Percentiles rank a stretch among this genome's conserved stretches.
Evolutionary conservation across 2,113 vertebrate genomes (phyloP).

Genomic region (Noturus placidus): DNA sequence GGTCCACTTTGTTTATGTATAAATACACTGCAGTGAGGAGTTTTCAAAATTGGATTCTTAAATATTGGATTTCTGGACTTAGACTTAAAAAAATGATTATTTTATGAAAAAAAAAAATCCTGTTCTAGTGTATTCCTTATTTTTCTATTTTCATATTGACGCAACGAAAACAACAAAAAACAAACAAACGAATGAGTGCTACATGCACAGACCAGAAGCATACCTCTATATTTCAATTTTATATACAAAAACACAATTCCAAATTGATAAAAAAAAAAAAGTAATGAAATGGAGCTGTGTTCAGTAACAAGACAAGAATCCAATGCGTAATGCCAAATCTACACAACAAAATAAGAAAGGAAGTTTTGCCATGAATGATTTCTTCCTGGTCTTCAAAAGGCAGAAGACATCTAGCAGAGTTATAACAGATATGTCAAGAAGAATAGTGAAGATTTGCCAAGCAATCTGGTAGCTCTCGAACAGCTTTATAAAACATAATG

Average conservation of each 20-base stretch:
- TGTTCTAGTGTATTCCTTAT: background rate
- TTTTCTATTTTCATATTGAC: background rate
- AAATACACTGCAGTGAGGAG: background rate
- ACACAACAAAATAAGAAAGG: background rate
- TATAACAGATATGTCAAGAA: conserved; percentile 13
- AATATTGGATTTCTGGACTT: too few species aligned
- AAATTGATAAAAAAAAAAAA: background rate
- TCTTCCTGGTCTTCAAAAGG: background rate
- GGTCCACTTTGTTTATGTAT: background rate
- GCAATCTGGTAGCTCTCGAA: conserved; percentile 3
- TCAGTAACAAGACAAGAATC: background rate
- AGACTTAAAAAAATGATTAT: too few species aligned
- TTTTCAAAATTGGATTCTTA: background rate
- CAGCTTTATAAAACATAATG: background rate
- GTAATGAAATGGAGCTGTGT: background rate
- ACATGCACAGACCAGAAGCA: background rate
- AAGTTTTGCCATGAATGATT: conserved; percentile 9
- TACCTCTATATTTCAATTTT: background rate
- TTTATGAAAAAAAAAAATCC: background rate
- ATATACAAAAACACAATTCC: background rate
- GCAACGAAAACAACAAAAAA: background rate
- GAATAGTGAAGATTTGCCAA: conserved; percentile 6
- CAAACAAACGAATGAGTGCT: background rate
- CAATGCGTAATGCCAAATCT: background rate
- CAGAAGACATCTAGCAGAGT: conserved; percentile 7